These are phyloP conservation scores for Lonchura striata DNA, from an alignment of 2,113 vertebrate species.

Conservation along the genomic window DNA sequence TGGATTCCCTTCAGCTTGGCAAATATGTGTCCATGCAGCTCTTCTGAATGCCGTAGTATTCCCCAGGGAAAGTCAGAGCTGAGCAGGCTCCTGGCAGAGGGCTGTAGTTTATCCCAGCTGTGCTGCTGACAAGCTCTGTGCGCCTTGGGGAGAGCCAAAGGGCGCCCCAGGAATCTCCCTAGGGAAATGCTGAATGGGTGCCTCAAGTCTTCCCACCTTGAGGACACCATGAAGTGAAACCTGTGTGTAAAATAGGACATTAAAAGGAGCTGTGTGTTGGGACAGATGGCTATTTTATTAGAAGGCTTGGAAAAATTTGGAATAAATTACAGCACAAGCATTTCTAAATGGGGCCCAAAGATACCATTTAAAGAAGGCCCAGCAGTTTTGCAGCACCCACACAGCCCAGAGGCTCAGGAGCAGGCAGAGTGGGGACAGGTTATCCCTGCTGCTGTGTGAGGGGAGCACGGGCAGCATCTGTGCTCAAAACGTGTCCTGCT, in stretches of 20 bases:
- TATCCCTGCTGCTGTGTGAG: neutral
- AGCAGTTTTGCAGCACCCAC: neutral
- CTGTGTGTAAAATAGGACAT: neutral
- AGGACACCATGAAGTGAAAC: neutral
- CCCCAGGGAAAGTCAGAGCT: neutral
- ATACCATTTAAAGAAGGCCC: neutral
- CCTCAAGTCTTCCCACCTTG: neutral
- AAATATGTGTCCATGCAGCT: neutral
- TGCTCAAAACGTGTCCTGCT: accelerated
- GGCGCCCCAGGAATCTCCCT: accelerated
- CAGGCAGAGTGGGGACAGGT: accelerated
- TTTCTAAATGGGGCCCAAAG: neutral
- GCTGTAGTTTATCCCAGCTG: neutral
- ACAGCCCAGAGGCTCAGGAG: neutral
- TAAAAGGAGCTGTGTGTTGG: neutral
- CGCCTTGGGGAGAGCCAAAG: neutral
- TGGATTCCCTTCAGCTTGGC: neutral
- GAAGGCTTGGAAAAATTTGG: neutral
- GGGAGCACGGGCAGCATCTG: accelerated
- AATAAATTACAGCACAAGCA: neutral
- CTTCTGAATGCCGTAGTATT: accelerated
- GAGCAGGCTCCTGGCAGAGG: neutral
- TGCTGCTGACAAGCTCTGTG: neutral
- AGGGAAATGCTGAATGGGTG: neutral
- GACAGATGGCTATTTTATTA: neutral